Evolutionary conservation across 1,140 invertebrate genomes (phyloP), one percentile per base, ranked within the genome.

Genomic region (Octopus bimaculoides): DNA sequence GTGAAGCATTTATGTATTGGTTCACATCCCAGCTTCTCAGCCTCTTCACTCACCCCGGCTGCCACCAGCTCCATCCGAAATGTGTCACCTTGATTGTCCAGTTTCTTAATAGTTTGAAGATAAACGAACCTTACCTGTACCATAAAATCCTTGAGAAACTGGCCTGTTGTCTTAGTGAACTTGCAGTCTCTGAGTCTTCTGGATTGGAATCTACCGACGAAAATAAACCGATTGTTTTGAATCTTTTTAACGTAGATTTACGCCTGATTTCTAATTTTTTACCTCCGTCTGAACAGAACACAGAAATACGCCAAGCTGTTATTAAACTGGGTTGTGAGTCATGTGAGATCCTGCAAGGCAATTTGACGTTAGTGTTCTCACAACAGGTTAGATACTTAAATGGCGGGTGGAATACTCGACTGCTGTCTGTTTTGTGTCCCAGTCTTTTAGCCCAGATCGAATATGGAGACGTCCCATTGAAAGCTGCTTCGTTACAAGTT

Each of bases 1-100:
- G 83, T 81, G 26, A 79, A 85, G 85, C 78, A 54, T 84, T 84
- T 73, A 81, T 82, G 12, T 78, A 79, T 0, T 86, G 85, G 85
- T 83, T 83, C 54, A 78, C 84, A 7, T 77, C 78, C 17, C 71
- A 81, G 54, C 75, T 83, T 9, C 55, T 83, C 6, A 76, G 81
- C 66, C 54, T 85, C 12, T 73, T 85, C 20, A 80, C 79, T 10
- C 76, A 76, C 4, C 26, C 77, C 8, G 82, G 80, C 56, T 83
- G 83, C 75, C 66, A n/a, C 5, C 52, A 20, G 4, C 73, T 82
- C 6, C 82, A 85, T 53, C 52, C 69, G 17, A 78, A 76, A 55
- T 75, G 76, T 14, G 52, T 82, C 10, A 61, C 77, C 14, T 73
- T 79, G 26, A 75, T 83, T 4, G 75, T 75, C 17, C 69, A 82